A percentile compares a stretch with the other conserved stretches of the same genome.
Evolutionary conservation across 1,140 invertebrate species (phyloP).

Genomic region (Gonatopus flavifemur): DNA sequence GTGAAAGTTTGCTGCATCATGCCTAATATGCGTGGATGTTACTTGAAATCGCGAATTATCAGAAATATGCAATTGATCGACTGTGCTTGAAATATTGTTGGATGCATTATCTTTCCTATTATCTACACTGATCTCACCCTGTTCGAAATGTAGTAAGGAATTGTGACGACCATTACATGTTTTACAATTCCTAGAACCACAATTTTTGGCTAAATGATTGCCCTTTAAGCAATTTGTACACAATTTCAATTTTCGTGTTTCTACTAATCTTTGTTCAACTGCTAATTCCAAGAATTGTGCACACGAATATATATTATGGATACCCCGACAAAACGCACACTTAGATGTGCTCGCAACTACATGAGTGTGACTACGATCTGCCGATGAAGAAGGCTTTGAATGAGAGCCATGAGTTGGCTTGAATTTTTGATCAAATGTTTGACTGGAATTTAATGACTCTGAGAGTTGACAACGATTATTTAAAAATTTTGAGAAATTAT

Average conservation of each 20-base stretch:
- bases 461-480: too few species aligned
- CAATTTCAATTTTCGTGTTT: background rate
- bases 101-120: background rate
- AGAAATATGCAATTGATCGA: background rate
- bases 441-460: background rate
- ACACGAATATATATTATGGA: slow-evolving; percentile 14
- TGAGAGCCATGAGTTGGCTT: too few species aligned
- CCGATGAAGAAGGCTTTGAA: too few species aligned
- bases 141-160: slow-evolving; percentile 10
- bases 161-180: slow-evolving; percentile 16
- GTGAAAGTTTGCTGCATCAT: too few species aligned
- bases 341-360: background rate
- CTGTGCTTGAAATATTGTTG: background rate
- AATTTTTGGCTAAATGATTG: slow-evolving; percentile 5
- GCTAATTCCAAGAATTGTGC: slow-evolving; percentile 8
- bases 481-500: background rate
- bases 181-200: slow-evolving; percentile 7
- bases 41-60: too few species aligned
- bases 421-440: background rate
- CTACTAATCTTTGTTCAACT: background rate
- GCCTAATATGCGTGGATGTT: too few species aligned
- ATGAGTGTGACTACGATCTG: too few species aligned
- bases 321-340: slow-evolving; percentile 8
- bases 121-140: background rate
- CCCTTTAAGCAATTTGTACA: slow-evolving; percentile 22